Percentiles rank a stretch among this genome's conserved stretches.
phyloP scores from a whole-genome alignment of 2,797 vertebrate species.

The Rhinogobio ventralis region DNA sequence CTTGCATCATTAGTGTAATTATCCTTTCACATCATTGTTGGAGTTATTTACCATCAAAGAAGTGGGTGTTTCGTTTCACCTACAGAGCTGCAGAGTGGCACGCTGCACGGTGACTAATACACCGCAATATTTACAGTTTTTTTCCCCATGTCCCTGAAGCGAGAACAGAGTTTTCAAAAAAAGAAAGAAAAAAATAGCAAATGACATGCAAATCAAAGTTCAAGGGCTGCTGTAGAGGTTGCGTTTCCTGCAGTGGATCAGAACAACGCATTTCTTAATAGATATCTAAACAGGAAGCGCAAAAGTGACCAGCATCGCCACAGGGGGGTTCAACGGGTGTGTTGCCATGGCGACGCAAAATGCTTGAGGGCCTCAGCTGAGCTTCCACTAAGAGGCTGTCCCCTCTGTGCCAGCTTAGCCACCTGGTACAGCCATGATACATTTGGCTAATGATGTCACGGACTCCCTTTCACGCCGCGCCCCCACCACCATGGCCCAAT shows the following conservation, averaged over 20 bases:
- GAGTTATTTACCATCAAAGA: conserved; percentile 55
- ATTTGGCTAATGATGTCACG: conserved; percentile 85
- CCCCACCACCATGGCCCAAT: conserved; percentile 79
- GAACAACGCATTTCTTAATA: background rate
- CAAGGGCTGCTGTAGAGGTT: background rate
- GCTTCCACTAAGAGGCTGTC: conserved; percentile 73
- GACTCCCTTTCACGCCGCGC: conserved; percentile 81
- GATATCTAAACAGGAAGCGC: conserved; percentile 25
- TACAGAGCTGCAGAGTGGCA: conserved; percentile 47
- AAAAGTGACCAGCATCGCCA: conserved; percentile 31
- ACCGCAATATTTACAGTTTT: conserved; percentile 3
- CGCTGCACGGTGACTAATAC: conserved; percentile 45
- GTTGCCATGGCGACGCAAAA: conserved; percentile 41
- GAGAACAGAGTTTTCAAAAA: conserved; percentile 6
- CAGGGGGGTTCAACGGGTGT: conserved; percentile 23
- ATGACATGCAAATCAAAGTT: conserved; percentile 33
- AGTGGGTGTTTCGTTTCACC: conserved; percentile 51
- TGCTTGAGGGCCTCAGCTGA: conserved; percentile 64
- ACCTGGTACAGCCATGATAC: conserved; percentile 73
- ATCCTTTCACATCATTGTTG: conserved; percentile 54
- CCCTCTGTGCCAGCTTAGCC: conserved; percentile 72
- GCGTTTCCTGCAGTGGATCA: background rate
- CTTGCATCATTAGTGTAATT: conserved; percentile 60
- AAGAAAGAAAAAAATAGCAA: background rate
- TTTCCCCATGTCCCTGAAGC: background rate